Percentiles rank a stretch among this genome's conserved stretches.
Evolutionary conservation across 2,113 vertebrate genomes (phyloP).

Genomic region (Lutjanus erythropterus): DNA sequence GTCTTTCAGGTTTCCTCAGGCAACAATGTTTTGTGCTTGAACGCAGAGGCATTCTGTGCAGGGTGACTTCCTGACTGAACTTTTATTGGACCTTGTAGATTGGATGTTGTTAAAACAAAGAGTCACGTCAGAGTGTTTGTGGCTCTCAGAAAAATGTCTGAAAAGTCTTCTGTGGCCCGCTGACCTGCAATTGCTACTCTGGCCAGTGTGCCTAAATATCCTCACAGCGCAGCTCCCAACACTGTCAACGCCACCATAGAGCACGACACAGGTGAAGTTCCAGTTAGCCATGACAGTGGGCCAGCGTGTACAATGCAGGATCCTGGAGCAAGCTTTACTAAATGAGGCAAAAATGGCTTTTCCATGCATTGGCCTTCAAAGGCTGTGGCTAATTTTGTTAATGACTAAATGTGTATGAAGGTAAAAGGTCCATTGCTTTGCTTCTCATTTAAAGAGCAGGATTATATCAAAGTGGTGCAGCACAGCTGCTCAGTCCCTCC

Average conservation of each 20-base stretch:
- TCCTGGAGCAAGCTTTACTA: not conserved
- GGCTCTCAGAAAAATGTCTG: too few relatives aligned
- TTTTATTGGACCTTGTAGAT: not conserved
- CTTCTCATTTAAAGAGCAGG: too few relatives aligned
- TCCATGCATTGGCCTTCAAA: too few relatives aligned
- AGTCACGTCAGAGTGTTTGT: not conserved
- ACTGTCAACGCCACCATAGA: too few relatives aligned
- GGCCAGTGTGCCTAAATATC: not conserved
- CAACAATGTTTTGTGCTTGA: not conserved
- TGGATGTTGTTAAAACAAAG: too few relatives aligned
- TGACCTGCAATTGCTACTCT: not conserved
- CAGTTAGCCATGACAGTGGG: not conserved
- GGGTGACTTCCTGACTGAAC: not conserved
- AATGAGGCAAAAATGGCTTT: not conserved
- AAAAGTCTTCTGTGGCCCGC: not conserved
- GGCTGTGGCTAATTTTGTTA: too few relatives aligned
- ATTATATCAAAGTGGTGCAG: too few relatives aligned
- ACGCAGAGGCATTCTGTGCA: not conserved
- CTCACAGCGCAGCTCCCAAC: not conserved
- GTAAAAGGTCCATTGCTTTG: too few relatives aligned
- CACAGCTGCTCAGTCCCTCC: too few relatives aligned
- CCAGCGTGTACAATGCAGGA: not conserved
- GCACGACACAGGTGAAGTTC: too few relatives aligned
- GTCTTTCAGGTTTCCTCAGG: not conserved
- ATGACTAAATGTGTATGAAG: too few relatives aligned